A percentile compares a stretch with the other conserved stretches of the same genome.
phyloP scores from a whole-genome alignment of 1,140 invertebrate genomes.

The Eumeta japonica region DNA sequence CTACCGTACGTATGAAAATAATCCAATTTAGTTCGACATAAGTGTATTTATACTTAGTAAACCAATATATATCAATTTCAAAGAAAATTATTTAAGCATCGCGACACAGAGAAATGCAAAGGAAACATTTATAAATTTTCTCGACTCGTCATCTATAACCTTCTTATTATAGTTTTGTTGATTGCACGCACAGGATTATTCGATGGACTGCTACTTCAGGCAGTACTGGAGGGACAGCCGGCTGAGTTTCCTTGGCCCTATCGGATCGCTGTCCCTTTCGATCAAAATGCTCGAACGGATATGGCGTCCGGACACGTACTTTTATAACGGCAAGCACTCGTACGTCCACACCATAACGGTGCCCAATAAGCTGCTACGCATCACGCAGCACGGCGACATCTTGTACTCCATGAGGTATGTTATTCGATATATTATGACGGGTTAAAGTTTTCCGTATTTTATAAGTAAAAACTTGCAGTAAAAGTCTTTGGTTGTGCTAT shows the following conservation, averaged over 20 bases:
- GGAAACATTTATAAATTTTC: too few species aligned
- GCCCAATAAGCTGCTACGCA: conserved; percentile 89
- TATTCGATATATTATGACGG: background rate
- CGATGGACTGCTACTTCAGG: conserved; percentile 95
- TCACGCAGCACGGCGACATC: conserved; percentile 86
- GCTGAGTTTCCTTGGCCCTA: conserved; percentile 79
- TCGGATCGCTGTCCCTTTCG: conserved; percentile 77
- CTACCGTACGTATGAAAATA: too few species aligned
- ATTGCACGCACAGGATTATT: conserved; percentile 82
- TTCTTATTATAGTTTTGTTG: too few species aligned
- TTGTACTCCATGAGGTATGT: conserved; percentile 90
- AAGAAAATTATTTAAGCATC: too few species aligned
- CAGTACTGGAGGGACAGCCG: conserved; percentile 85
- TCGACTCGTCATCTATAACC: too few species aligned
- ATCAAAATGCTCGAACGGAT: conserved; percentile 91
- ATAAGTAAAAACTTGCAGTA: too few species aligned
- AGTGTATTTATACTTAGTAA: too few species aligned
- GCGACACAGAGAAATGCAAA: too few species aligned
- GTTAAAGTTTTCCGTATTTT: too few species aligned
- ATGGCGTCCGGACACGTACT: conserved; percentile 95
- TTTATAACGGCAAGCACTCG: conserved; percentile 89
- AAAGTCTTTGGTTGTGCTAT: too few species aligned
- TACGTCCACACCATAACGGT: conserved; percentile 94
- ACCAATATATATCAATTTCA: too few species aligned
- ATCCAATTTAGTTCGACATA: too few species aligned